These are phyloP conservation scores for Cactoblastis cactorum DNA, from an alignment of 2,888 invertebrate species.

Conservation along the genomic window DNA sequence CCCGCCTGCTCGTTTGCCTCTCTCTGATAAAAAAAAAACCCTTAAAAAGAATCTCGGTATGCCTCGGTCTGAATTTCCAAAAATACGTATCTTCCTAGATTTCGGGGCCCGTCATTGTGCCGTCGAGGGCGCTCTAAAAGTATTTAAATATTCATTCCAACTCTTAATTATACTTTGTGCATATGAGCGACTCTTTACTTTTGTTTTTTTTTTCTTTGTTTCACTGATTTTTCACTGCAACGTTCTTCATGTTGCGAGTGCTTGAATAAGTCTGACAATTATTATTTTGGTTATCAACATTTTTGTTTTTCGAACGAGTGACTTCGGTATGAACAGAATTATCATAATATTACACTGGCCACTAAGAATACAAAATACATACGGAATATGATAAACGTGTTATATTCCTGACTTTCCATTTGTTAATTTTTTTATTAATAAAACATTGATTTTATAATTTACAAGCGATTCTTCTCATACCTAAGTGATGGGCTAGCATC, in stretches of 20 bases:
- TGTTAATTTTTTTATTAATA: no score
- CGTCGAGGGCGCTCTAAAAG: constrained; percentile 54
- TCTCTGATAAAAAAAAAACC: no score
- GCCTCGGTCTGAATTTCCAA: constrained; percentile 48
- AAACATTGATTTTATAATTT: no score
- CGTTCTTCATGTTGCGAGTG: neutral
- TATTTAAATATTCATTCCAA: constrained; percentile 77
- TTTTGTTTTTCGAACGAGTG: neutral
- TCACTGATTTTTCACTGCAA: constrained; percentile 4
- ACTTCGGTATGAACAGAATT: neutral
- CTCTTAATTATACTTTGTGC: constrained; percentile 74
- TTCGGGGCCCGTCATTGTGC: constrained; percentile 70
- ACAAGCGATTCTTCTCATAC: no score
- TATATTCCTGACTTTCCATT: no score
- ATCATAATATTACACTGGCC: no score
- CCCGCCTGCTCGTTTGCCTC: no score
- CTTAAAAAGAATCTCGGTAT: constrained; percentile 37
- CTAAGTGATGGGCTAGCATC: no score
- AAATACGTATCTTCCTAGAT: constrained; percentile 72
- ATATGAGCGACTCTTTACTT: constrained; percentile 60
- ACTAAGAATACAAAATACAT: neutral
- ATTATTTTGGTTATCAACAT: neutral
- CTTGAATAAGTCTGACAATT: constrained; percentile 6
- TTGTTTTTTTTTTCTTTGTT: constrained; percentile 37
- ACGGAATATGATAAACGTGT: no score